A percentile compares a stretch with the other conserved stretches of the same genome.
Conservation (phyloP, 2,113 vertebrate species). For the Piaya cayana region DNA sequence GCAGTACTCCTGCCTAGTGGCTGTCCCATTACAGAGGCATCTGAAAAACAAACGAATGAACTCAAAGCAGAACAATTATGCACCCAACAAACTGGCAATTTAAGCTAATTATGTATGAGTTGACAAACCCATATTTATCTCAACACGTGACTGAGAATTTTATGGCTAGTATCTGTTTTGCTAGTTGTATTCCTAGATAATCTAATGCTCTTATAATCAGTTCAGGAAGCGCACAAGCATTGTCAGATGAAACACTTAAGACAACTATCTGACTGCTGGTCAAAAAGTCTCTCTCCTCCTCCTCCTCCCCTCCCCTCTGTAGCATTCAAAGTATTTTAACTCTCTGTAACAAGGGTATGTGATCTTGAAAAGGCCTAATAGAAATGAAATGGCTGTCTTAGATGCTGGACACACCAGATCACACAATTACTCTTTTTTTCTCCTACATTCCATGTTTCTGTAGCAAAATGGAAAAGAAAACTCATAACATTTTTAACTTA, state of each 20-base stretch:
- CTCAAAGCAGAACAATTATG: background rate
- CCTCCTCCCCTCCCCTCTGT: accelerated
- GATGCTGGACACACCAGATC: background rate
- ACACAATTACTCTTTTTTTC: background rate
- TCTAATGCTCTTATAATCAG: background rate
- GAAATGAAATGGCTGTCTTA: background rate
- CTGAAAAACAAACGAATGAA: background rate
- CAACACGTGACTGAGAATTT: background rate
- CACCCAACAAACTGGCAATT: background rate
- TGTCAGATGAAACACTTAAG: background rate
- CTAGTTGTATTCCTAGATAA: background rate
- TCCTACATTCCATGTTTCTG: background rate
- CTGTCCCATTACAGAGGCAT: background rate
- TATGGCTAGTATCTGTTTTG: background rate
- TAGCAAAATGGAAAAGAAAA: background rate
- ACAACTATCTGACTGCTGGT: background rate
- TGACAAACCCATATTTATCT: background rate
- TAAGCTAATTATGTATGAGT: background rate
- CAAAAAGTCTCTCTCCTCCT: background rate
- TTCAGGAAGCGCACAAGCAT: background rate
- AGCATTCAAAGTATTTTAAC: background rate
- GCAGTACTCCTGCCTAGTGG: background rate
- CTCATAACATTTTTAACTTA: background rate
- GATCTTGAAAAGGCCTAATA: background rate
- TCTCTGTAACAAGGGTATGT: background rate